A percentile compares a stretch with the other conserved stretches of the same genome.
Conservation (phyloP, 2,797 vertebrate genomes). For the Merluccius polli region DNA sequence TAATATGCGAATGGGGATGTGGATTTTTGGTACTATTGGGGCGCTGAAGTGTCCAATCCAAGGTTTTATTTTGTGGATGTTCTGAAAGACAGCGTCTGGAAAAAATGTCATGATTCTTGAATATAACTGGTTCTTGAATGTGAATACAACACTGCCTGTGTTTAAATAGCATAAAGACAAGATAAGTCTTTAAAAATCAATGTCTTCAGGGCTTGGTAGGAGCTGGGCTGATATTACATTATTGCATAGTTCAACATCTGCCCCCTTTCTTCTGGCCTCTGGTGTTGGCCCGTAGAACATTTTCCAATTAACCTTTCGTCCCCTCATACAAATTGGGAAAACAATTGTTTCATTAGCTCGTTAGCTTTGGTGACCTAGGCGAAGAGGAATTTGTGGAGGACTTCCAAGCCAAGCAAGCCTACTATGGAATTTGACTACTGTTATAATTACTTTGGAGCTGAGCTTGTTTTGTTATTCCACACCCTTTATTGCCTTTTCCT, state of each 20-base stretch:
- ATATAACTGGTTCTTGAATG: not conserved
- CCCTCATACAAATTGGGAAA: constrained; percentile 55
- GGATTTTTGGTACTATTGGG: not conserved
- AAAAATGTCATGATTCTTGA: not conserved
- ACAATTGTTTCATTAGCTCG: constrained; percentile 54
- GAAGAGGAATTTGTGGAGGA: not conserved
- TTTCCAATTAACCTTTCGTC: constrained; percentile 50
- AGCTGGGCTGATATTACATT: not conserved
- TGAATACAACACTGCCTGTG: not conserved
- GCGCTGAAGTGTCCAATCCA: too few relatives aligned
- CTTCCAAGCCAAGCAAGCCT: not conserved
- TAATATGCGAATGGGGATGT: not conserved
- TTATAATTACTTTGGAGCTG: not conserved
- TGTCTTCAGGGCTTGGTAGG: not conserved
- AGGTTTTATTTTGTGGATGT: too few relatives aligned
- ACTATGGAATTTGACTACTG: not conserved
- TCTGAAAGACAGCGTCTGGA: too few relatives aligned
- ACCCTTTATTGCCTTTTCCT: not conserved
- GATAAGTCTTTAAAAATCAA: not conserved
- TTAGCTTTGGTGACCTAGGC: constrained; percentile 15
- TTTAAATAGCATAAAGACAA: not conserved
- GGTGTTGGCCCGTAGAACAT: constrained; percentile 21
- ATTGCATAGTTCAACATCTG: constrained; percentile 10
- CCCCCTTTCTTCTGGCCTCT: constrained; percentile 13
- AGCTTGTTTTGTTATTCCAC: not conserved